A percentile compares a stretch with the other conserved stretches of the same genome.
phyloP scores from a whole-genome alignment of 2,797 vertebrate genomes.

The Graptemys geographica region DNA sequence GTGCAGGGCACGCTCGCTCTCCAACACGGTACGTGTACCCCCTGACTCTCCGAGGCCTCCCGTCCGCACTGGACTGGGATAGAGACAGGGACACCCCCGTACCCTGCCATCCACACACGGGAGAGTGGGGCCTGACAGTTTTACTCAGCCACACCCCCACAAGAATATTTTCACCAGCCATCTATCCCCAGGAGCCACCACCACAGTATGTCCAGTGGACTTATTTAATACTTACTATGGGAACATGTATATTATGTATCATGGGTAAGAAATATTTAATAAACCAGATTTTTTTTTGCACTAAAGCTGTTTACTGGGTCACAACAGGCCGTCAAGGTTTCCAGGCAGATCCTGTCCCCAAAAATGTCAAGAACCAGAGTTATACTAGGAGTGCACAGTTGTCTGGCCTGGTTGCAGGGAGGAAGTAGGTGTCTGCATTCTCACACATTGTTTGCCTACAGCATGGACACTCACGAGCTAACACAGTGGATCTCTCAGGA shows the following conservation, averaged over 20 bases:
- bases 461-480: neutral
- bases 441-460: neutral
- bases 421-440: neutral
- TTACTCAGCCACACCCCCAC: neutral
- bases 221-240: neutral
- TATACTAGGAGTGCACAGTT: neutral
- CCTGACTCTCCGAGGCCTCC: neutral
- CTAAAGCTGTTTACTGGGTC: neutral
- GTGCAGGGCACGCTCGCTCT: neutral
- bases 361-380: neutral
- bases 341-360: neutral
- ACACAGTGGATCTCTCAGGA: fast-evolving
- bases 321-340: neutral
- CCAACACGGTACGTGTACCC: neutral
- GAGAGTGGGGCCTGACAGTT: neutral
- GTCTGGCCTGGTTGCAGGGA: neutral
- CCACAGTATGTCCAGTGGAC: neutral
- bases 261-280: neutral
- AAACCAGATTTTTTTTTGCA: neutral
- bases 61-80: neutral
- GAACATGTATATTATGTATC: neutral
- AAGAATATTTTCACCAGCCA: neutral
- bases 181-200: neutral
- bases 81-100: neutral
- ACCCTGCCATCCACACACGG: neutral